phyloP scores from a whole-genome alignment of 2,888 invertebrate species.

The Scaptomyza polygonia region DNA sequence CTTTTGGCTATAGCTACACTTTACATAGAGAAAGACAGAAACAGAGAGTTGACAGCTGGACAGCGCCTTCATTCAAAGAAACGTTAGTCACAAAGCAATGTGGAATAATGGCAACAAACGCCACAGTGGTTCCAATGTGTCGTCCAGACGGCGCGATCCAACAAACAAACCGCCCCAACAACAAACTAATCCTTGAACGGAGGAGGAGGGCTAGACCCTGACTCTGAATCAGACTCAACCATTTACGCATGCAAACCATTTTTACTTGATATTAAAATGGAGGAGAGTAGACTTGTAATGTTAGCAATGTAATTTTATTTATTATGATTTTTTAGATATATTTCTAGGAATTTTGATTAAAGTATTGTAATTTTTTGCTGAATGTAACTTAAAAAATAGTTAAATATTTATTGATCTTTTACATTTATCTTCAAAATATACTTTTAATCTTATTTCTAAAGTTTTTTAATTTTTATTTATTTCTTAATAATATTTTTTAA shows the following conservation, averaged over 20 bases:
- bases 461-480: too few relatives aligned
- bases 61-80: constrained; percentile 1
- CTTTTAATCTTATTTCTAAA: too few relatives aligned
- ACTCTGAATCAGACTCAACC: constrained; percentile 12
- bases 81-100: constrained; percentile 36
- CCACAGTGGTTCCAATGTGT: constrained; percentile 21
- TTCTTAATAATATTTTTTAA: too few relatives aligned
- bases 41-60: too few relatives aligned
- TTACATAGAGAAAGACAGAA: constrained; percentile 2
- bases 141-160: constrained; percentile 22
- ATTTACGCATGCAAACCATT: constrained; percentile 52
- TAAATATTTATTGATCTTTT: too few relatives aligned
- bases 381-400: too few relatives aligned
- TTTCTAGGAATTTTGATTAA: too few relatives aligned
- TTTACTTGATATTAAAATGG: constrained; percentile 52
- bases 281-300: neutral
- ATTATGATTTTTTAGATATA: too few relatives aligned
- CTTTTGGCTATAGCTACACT: too few relatives aligned
- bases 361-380: too few relatives aligned
- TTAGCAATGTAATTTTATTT: constrained; percentile 26
- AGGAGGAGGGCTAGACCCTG: neutral
- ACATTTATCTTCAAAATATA: too few relatives aligned
- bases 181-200: neutral
- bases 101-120: constrained; percentile 7
- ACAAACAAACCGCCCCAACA: neutral